Percentiles rank a stretch among this genome's conserved stretches.
Conservation (phyloP, 2,797 vertebrate species). For the Poeciliopsis infans region DNA sequence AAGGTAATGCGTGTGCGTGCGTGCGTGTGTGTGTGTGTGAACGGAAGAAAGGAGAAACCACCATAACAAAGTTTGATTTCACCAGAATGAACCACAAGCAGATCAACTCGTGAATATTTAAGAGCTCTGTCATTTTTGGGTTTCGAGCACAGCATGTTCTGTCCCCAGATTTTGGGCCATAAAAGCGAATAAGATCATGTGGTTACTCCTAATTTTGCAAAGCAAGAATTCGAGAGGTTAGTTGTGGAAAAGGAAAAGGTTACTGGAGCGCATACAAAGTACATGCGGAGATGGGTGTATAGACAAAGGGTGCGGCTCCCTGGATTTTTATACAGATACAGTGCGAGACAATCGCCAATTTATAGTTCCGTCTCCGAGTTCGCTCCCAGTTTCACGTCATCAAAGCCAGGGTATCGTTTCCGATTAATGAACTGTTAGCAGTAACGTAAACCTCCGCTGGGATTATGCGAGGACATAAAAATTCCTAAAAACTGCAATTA, state of each 20-base stretch:
- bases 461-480: not conserved
- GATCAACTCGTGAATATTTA: constrained; percentile 40
- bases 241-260: constrained; percentile 59
- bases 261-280: constrained; percentile 25
- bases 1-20: not conserved
- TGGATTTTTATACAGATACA: constrained; percentile 41
- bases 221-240: constrained; percentile 27
- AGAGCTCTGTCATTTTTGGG: constrained; percentile 51
- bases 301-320: constrained; percentile 46
- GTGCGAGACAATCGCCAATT: constrained; percentile 21
- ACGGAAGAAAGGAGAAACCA: constrained; percentile 21
- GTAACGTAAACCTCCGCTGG: not conserved
- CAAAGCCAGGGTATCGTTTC: constrained; percentile 1
- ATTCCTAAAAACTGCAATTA: not conserved
- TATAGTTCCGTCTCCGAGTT: constrained; percentile 22
- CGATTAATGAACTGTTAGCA: constrained; percentile 7
- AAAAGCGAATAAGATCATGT: constrained; percentile 55
- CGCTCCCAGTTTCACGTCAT: constrained; percentile 10
- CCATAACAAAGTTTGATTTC: constrained; percentile 41
- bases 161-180: constrained; percentile 52
- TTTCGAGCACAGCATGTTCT: constrained; percentile 53
- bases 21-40: not conserved
- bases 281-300: constrained; percentile 27
- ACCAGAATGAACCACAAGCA: constrained; percentile 28
- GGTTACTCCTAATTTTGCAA: constrained; percentile 33